Base-by-base conservation (phyloP, 2,797 vertebrate species). In the Eulemur albifrons region DNA sequence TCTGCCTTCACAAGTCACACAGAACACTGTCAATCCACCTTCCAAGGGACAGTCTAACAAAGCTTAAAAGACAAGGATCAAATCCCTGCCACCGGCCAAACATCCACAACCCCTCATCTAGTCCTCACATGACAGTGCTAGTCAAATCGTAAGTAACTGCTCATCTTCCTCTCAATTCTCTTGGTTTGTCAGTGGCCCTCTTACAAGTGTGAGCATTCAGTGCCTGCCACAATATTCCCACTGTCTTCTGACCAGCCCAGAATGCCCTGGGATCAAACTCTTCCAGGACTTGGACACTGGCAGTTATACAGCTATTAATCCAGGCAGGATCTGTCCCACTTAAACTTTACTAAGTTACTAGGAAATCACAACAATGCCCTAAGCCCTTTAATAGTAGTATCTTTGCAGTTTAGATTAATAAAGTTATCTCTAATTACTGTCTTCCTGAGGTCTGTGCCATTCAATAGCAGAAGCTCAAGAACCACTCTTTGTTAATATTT, bases 61-160 rank as follows among this genome's bases (percentile, higher is more conserved):
- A 87, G 50, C 70, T 80, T 18, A 32, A 32, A 18, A 21, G 27
- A 88, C 10, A 10, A 40, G 0, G 21, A 21, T 21, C 10, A 63
- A 63, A 63, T 27, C 35, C 23, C 93, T 11, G 43, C 21, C 2
- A 5, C 2, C 27, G n/a, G 54, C 35, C n/a, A 77, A 65, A 40
- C 0, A 21, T 5, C 25, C 38, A 35, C 12, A 4, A n/a, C 52
- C 23, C 32, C 59, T 65, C 45, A 23, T 3, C n/a, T 0, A 4
- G 6, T 13, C 52, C 69, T n/a, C 38, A 18, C 2, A 20, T 0
- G 21, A 61, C 0, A 0, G 57, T 3, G n/a, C 17, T 11, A 10
- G 52, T 40, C 35, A 8, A 21, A 35, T 63, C 1, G 0, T 15
- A 76, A 77, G 23, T 10, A 63, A 90, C n/a, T 48, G 14, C 57